Conservation (phyloP, 1,140 invertebrate species). For the Euura saliciscinereae region DNA sequence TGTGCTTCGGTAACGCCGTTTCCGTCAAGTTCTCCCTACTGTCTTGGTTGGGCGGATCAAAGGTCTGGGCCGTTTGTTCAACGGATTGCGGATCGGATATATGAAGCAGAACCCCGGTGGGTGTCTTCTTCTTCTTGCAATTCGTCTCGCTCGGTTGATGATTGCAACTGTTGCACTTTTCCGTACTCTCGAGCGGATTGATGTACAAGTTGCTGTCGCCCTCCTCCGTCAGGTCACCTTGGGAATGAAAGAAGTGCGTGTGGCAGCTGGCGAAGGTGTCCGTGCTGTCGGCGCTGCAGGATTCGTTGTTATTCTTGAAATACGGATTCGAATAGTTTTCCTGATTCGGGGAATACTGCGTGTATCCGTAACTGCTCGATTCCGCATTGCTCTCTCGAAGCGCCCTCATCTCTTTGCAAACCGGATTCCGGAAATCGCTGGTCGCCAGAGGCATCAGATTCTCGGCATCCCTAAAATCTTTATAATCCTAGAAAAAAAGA, state of each 20-base stretch:
- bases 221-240: slow-evolving; percentile 79
- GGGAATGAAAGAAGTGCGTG: slow-evolving; percentile 90
- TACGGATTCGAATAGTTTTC: slow-evolving; percentile 21
- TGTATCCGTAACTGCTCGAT: slow-evolving; percentile 56
- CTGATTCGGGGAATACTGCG: slow-evolving; percentile 33
- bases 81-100: slow-evolving; percentile 28
- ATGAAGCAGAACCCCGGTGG: slow-evolving; percentile 48
- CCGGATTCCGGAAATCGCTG: slow-evolving; percentile 77
- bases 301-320: slow-evolving; percentile 65
- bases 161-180: slow-evolving; percentile 48
- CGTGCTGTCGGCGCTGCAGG: slow-evolving; percentile 80
- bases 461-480: slow-evolving; percentile 87
- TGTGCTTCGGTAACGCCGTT: slow-evolving; percentile 77
- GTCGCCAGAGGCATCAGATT: slow-evolving; percentile 82
- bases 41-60: slow-evolving; percentile 38
- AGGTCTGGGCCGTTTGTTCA: slow-evolving; percentile 49
- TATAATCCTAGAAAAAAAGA: slow-evolving; percentile 73
- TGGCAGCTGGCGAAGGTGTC: slow-evolving; percentile 96
- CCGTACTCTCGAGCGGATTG: slow-evolving; percentile 80
- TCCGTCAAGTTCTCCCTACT: slow-evolving; percentile 71
- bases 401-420: slow-evolving; percentile 80
- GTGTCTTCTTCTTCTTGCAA: slow-evolving; percentile 43
- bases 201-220: slow-evolving; percentile 86
- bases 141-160: slow-evolving; percentile 40
- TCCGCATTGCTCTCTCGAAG: slow-evolving; percentile 60